A percentile compares a stretch with the other conserved stretches of the same genome.
Conservation (phyloP, 92 coral and sea anemone genomes). For the Actinernus sp. region DNA sequence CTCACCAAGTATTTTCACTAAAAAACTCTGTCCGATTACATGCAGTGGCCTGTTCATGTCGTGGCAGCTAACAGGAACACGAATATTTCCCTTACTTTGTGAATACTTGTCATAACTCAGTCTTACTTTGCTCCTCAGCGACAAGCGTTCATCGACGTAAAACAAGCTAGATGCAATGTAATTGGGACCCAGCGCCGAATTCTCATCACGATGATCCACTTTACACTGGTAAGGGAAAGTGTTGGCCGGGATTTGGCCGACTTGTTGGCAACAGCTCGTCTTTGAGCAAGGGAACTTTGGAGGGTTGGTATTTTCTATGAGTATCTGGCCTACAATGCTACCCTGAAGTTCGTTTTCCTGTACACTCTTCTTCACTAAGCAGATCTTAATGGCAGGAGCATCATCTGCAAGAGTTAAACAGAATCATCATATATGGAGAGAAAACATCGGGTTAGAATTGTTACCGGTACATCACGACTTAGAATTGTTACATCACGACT, state of each 20-base stretch:
- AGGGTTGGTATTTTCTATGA: conserved; percentile 50
- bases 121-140: conserved; percentile 24
- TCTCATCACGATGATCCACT: conserved; percentile 40
- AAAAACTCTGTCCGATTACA: conserved; percentile 38
- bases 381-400: conserved; percentile 28
- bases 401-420: no score
- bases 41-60: conserved; percentile 47
- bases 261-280: conserved; percentile 46
- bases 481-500: no score
- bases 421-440: no score
- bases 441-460: no score
- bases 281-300: conserved; percentile 38
- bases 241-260: conserved; percentile 8
- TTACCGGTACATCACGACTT: no score
- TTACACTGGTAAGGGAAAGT: conserved; percentile 36
- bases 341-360: conserved; percentile 63
- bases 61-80: conserved; percentile 46
- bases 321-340: conserved; percentile 63
- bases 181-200: conserved; percentile 6
- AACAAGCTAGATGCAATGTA: conserved; percentile 41
- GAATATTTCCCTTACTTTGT: conserved; percentile 19
- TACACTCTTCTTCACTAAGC: conserved; percentile 48
- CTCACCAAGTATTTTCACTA: conserved; percentile 38
- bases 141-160: conserved; percentile 32
- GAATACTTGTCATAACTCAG: conserved; percentile 19